A percentile compares a stretch with the other conserved stretches of the same genome.
Evolutionary conservation across 2,888 invertebrate species (phyloP).

Genomic region (Ormyrus labotus): DNA sequence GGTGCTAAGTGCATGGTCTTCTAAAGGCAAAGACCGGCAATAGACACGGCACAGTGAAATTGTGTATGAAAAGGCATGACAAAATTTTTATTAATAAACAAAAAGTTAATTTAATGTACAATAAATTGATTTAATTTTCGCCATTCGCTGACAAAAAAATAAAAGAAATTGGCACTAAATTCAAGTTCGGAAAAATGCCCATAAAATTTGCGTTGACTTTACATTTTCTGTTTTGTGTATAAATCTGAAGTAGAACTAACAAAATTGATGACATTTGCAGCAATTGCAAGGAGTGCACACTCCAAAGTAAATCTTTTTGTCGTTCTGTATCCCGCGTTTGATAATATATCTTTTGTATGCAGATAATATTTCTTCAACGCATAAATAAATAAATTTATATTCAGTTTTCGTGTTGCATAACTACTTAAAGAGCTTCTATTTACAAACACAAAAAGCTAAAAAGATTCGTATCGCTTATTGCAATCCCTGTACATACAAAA

Average conservation of each 20-base stretch:
- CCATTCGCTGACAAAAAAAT: conserved; percentile 21
- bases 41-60: conserved; percentile 61
- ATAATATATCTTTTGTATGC: conserved; percentile 18
- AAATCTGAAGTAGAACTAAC: conserved; percentile 19
- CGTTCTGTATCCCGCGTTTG: conserved; percentile 29
- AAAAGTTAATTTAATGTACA: conserved; percentile 23
- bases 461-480: conserved; percentile 43
- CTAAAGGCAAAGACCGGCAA: conserved; percentile 68
- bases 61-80: conserved; percentile 33
- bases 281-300: not conserved
- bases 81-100: conserved; percentile 42
- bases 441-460: conserved; percentile 57
- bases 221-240: conserved; percentile 38
- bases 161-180: conserved; percentile 52
- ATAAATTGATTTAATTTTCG: conserved; percentile 7
- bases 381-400: conserved; percentile 54
- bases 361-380: conserved; percentile 33
- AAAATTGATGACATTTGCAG: not conserved
- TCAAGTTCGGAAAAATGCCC: conserved; percentile 31
- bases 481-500: conserved; percentile 53
- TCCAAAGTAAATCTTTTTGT: conserved; percentile 7
- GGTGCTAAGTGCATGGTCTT: conserved; percentile 70
- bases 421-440: conserved; percentile 50
- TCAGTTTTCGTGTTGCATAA: conserved; percentile 37
- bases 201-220: conserved; percentile 1